These are phyloP conservation scores for Carterocephalus palaemon DNA, from an alignment of 2,888 invertebrate genomes.

Conservation along the genomic window DNA sequence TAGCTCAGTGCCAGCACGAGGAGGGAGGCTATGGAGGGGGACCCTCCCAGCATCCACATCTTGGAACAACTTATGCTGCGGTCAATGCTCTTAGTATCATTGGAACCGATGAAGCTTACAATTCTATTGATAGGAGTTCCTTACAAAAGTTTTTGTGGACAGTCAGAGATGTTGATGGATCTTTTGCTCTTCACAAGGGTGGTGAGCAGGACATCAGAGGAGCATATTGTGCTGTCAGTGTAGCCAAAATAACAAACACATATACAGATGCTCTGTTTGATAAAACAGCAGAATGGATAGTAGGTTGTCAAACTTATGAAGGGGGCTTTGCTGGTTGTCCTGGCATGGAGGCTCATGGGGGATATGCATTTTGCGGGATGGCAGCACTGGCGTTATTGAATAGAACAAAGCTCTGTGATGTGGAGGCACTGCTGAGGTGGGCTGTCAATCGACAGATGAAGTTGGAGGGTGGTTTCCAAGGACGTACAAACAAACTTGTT, in stretches of 20 bases:
- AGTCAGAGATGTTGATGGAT: slow-evolving; percentile 90
- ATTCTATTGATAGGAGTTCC: slow-evolving; percentile 88
- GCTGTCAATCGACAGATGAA: slow-evolving; percentile 93
- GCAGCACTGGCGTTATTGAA: slow-evolving; percentile 92
- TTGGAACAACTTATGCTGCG: slow-evolving; percentile 98
- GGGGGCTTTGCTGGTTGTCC: slow-evolving; percentile 96
- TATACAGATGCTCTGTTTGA: slow-evolving; percentile 88
- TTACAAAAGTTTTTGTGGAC: slow-evolving; percentile 88
- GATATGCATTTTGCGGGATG: slow-evolving; percentile 98
- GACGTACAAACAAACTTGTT: slow-evolving; percentile 98
- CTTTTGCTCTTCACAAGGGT: slow-evolving; percentile 92
- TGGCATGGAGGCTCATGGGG: slow-evolving; percentile 98
- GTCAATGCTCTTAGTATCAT: slow-evolving; percentile 95
- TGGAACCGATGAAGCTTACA: slow-evolving; percentile 91
- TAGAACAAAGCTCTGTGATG: slow-evolving; percentile 85
- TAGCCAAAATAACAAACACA: slow-evolving; percentile 91
- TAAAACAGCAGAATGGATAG: slow-evolving; percentile 94
- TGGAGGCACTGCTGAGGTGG: slow-evolving; percentile 90
- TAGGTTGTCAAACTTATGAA: slow-evolving; percentile 98
- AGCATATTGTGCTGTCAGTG: slow-evolving; percentile 96
- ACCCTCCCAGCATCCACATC: slow-evolving; percentile 93
- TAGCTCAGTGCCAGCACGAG: slow-evolving; percentile 84
- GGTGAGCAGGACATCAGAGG: slow-evolving; percentile 97
- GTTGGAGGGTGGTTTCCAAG: slow-evolving; percentile 97
- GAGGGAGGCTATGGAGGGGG: slow-evolving; percentile 96